phyloP scores from a whole-genome alignment of 2,888 invertebrate genomes.

The Andrena praecox region DNA sequence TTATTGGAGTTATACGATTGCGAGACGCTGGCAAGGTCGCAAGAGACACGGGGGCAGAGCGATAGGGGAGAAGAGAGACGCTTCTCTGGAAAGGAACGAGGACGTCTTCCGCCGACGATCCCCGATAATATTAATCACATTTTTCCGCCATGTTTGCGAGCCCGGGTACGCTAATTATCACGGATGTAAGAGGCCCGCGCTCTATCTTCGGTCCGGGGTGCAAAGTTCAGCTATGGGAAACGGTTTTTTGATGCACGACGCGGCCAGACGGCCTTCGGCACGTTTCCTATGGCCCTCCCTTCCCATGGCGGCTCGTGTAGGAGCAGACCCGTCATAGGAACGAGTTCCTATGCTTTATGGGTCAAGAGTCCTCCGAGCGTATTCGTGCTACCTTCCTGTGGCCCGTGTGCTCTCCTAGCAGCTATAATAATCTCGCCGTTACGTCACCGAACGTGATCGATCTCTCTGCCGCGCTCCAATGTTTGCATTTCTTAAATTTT shows the following conservation, averaged over 20 bases:
- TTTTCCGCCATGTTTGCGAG: conserved; percentile 14
- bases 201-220: conserved; percentile 38
- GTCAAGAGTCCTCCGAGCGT: conserved; percentile 71
- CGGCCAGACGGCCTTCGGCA: conserved; percentile 41
- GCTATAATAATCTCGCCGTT: conserved; percentile 5
- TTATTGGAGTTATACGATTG: conserved; percentile 70
- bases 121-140: conserved; percentile 48
- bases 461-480: background rate
- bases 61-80: conserved; percentile 11
- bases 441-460: conserved; percentile 8
- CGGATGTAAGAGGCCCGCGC: conserved; percentile 37
- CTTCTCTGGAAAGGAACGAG: background rate
- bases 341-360: conserved; percentile 80
- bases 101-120: conserved; percentile 22
- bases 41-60: background rate
- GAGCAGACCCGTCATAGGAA: conserved; percentile 71
- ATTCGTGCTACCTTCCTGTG: conserved; percentile 21
- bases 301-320: conserved; percentile 12
- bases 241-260: conserved; percentile 47
- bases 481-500: background rate
- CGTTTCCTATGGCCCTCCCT: conserved; percentile 32
- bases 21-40: conserved; percentile 46
- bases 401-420: conserved; percentile 12
- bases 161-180: conserved; percentile 48
- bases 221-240: conserved; percentile 57